These are phyloP conservation scores for Sebastes trivittatus DNA, from an alignment of 2,797 vertebrate genomes.

Conservation along the genomic window DNA sequence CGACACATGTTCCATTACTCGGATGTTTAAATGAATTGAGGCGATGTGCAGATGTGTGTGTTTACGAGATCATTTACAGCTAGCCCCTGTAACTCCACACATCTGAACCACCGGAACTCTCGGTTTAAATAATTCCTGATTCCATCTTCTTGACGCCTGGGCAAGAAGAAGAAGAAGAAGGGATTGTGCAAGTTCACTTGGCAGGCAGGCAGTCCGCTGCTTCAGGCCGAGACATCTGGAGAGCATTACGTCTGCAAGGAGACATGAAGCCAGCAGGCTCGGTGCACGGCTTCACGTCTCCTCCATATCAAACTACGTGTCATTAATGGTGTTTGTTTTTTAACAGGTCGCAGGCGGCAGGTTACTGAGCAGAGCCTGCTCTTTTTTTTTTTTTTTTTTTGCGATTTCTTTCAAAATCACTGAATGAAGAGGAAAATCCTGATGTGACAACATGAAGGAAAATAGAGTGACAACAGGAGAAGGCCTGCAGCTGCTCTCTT, in stretches of 20 bases:
- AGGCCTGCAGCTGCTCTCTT: slow-evolving; percentile 45
- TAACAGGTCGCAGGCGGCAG: slow-evolving; percentile 45
- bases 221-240: slow-evolving; percentile 82
- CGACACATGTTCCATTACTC: not conserved
- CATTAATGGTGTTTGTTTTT: slow-evolving; percentile 54
- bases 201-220: slow-evolving; percentile 72
- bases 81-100: not conserved
- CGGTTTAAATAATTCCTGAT: slow-evolving; percentile 44
- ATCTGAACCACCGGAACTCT: slow-evolving; percentile 45
- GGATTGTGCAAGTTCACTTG: slow-evolving; percentile 87
- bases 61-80: slow-evolving; percentile 23
- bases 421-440: slow-evolving; percentile 9
- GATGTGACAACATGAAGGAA: slow-evolving; percentile 13
- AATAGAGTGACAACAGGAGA: slow-evolving; percentile 33
- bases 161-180: slow-evolving; percentile 57
- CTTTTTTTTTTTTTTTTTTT: not conserved
- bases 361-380: not conserved
- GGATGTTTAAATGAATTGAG: not conserved
- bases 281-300: slow-evolving; percentile 60
- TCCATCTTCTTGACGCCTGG: slow-evolving; percentile 76
- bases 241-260: slow-evolving; percentile 81
- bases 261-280: slow-evolving; percentile 78
- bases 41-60: not conserved
- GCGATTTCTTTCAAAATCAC: not conserved
- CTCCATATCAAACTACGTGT: slow-evolving; percentile 80